Conservation (phyloP, 2,888 invertebrate genomes). For the Corbicula japonica region DNA sequence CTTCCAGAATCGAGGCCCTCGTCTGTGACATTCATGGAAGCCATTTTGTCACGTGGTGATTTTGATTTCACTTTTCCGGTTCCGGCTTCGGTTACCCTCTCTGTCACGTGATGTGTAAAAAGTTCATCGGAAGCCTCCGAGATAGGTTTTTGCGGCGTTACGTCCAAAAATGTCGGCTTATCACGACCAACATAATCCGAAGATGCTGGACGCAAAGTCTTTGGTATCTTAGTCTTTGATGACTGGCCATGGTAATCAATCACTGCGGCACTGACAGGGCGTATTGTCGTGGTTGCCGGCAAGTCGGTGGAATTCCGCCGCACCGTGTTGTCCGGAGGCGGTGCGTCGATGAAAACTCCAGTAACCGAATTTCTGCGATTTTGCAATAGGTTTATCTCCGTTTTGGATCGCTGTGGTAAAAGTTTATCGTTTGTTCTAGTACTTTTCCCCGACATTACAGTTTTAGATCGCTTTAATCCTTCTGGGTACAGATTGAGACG, state of each 20-base stretch:
- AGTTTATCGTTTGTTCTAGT: constrained; percentile 38
- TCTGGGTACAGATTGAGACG: constrained; percentile 74
- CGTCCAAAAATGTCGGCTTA: constrained; percentile 49
- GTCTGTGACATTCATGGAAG: constrained; percentile 35
- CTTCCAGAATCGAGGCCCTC: constrained; percentile 32
- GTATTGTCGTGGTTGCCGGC: constrained; percentile 40
- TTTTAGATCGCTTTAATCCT: constrained; percentile 34
- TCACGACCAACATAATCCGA: constrained; percentile 49
- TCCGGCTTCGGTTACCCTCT: constrained; percentile 65
- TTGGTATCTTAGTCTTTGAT: neutral
- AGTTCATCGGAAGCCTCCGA: constrained; percentile 42
- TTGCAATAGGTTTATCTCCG: constrained; percentile 41
- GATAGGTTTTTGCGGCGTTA: constrained; percentile 34
- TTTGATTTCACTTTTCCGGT: constrained; percentile 36
- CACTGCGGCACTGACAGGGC: constrained; percentile 68
- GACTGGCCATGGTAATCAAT: constrained; percentile 22
- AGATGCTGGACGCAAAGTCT: constrained; percentile 44
- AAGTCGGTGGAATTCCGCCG: constrained; percentile 68
- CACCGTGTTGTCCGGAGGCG: constrained; percentile 42
- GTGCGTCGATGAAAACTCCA: constrained; percentile 76
- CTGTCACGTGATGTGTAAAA: constrained; percentile 74
- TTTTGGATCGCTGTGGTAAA: constrained; percentile 45
- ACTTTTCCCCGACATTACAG: constrained; percentile 7
- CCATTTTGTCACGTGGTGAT: constrained; percentile 40
- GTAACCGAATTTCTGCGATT: constrained; percentile 77